phyloP scores from a whole-genome alignment of 2,113 vertebrate species.

The Periophthalmodon schlosseri region DNA sequence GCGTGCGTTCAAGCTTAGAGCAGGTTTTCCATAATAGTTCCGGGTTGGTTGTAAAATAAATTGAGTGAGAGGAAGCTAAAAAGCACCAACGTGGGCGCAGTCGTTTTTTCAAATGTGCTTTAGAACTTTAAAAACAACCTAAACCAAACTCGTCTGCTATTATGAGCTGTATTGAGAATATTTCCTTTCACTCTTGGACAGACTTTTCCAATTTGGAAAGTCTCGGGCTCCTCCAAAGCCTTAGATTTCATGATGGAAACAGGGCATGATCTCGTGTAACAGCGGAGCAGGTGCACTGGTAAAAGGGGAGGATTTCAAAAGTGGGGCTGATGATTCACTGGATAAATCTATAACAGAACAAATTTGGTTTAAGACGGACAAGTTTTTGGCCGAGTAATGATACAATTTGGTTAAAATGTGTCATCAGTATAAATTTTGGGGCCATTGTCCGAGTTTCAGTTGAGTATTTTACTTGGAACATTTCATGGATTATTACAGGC shows the following conservation, averaged over 20 bases:
- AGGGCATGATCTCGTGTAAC: neutral
- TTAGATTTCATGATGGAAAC: conserved; percentile 4
- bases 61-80: neutral
- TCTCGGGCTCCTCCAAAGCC: neutral
- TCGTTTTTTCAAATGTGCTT: neutral
- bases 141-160: neutral
- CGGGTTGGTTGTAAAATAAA: neutral
- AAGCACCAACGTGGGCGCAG: neutral
- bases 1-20: too few species aligned
- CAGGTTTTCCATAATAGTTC: too few species aligned
- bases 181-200: neutral
- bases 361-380: neutral
- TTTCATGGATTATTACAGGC: neutral
- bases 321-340: neutral
- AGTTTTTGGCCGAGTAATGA: neutral
- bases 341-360: neutral
- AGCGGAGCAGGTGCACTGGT: neutral
- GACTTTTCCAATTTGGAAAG: conserved; percentile 5
- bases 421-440: neutral
- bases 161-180: neutral
- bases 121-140: neutral
- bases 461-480: neutral
- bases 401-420: neutral
- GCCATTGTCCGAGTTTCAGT: too few species aligned
- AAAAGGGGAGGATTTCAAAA: neutral